A percentile compares a stretch with the other conserved stretches of the same genome.
Evolutionary conservation across 2,888 invertebrate species (phyloP).

Genomic region (Tyria jacobaeae): DNA sequence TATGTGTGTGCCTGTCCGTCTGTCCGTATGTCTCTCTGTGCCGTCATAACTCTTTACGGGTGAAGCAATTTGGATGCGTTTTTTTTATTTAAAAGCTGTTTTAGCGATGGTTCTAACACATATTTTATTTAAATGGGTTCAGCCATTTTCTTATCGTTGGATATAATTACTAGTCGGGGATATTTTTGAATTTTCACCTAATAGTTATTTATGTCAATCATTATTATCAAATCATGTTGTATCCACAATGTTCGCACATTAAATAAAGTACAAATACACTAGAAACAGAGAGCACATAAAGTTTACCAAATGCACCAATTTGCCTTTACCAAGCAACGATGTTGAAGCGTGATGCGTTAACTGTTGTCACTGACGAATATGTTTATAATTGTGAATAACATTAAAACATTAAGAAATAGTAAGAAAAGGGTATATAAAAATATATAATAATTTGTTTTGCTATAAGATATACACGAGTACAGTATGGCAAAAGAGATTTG

Average conservation of each 20-base stretch:
- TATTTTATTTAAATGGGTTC: no score
- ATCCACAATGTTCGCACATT: slow-evolving; percentile 47
- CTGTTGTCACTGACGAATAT: slow-evolving; percentile 55
- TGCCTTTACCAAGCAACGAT: slow-evolving; percentile 73
- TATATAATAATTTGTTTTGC: slow-evolving; percentile 13
- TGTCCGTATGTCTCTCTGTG: no score
- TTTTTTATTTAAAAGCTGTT: no score
- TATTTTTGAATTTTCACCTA: no score
- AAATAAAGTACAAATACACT: slow-evolving; percentile 46
- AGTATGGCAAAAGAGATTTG: not conserved
- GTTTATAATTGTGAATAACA: slow-evolving; percentile 31
- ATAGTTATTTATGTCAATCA: not conserved
- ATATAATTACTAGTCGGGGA: no score
- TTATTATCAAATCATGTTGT: slow-evolving; percentile 20
- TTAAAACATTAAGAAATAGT: slow-evolving; percentile 15
- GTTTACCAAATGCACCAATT: slow-evolving; percentile 76
- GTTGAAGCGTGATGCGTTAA: slow-evolving; percentile 72
- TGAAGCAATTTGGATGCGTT: no score
- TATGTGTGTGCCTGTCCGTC: no score
- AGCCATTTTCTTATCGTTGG: no score
- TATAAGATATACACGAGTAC: slow-evolving; percentile 28
- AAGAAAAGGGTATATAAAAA: not conserved
- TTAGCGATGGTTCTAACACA: no score
- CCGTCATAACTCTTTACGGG: no score
- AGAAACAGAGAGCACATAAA: slow-evolving; percentile 61